phyloP scores from a whole-genome alignment of 2,113 vertebrate genomes.

The Pelobates fuscus region DNA sequence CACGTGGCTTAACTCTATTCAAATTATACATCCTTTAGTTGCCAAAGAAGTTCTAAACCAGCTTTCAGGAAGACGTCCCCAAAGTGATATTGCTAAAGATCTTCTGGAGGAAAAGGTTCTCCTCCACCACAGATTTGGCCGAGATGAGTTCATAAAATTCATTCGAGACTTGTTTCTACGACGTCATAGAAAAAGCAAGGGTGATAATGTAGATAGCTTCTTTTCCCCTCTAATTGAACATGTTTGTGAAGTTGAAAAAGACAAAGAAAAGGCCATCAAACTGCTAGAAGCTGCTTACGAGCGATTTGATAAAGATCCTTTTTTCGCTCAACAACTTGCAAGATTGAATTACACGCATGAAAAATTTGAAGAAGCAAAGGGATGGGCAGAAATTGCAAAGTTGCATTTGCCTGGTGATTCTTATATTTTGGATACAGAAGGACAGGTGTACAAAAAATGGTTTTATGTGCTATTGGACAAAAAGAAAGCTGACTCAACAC shows the following conservation, averaged over 20 bases:
- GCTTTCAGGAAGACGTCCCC: constrained; percentile 62
- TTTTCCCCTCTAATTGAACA: constrained; percentile 80
- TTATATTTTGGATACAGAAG: constrained; percentile 80
- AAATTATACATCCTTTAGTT: constrained; percentile 78
- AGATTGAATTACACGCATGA: constrained; percentile 72
- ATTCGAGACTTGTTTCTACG: constrained; percentile 74
- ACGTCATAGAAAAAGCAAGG: constrained; percentile 70
- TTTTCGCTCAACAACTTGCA: constrained; percentile 79
- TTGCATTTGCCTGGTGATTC: constrained; percentile 68
- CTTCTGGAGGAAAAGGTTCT: constrained; percentile 69
- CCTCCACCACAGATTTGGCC: constrained; percentile 75
- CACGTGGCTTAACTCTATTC: constrained; percentile 68
- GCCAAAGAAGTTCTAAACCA: constrained; percentile 79
- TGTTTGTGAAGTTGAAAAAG: constrained; percentile 59
- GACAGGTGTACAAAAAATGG: constrained; percentile 78
- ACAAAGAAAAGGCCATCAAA: constrained; percentile 67
- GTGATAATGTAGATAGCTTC: constrained; percentile 68
- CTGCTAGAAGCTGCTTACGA: constrained; percentile 68
- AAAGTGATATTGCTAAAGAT: constrained; percentile 64
- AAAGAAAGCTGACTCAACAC: no score
- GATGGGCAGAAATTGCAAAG: constrained; percentile 72
- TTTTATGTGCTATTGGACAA: constrained; percentile 55
- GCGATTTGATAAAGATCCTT: constrained; percentile 68
- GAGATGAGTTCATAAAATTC: constrained; percentile 65
- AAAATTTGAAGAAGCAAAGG: constrained; percentile 70